Percentiles rank a stretch among this genome's conserved stretches.
These are phyloP conservation scores for Neofelis nebulosa DNA, from an alignment of 2,113 vertebrate genomes.

Conservation along the genomic window DNA sequence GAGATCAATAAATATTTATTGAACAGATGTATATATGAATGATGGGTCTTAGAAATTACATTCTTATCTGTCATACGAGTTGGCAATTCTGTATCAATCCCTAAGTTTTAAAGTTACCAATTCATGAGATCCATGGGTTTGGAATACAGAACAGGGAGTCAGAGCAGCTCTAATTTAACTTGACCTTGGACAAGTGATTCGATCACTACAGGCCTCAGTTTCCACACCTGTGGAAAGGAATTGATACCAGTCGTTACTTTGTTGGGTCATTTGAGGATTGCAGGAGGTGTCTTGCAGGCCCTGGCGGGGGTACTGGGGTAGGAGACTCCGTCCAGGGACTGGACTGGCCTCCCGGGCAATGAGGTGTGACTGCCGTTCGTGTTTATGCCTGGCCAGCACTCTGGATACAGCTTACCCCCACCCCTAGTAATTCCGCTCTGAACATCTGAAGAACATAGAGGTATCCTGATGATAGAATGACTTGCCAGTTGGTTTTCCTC, in stretches of 20 bases:
- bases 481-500: neutral
- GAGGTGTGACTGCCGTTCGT: neutral
- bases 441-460: neutral
- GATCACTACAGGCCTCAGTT: neutral
- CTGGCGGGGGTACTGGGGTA: rapidly evolving
- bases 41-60: neutral
- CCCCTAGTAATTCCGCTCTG: neutral
- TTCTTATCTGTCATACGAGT: neutral
- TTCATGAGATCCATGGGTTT: neutral
- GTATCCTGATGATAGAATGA: neutral
- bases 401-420: too few species aligned
- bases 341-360: too few species aligned
- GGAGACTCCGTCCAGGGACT: neutral
- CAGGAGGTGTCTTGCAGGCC: neutral
- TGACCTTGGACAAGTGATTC: neutral
- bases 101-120: neutral
- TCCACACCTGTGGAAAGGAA: neutral
- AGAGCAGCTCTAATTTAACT: neutral
- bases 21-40: neutral
- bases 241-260: neutral
- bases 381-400: neutral
- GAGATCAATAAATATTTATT: neutral
- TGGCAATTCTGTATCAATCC: neutral
- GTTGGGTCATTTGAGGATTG: neutral
- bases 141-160: neutral